phyloP scores from a whole-genome alignment of 2,888 invertebrate species.

The Parelbella ahira region DNA sequence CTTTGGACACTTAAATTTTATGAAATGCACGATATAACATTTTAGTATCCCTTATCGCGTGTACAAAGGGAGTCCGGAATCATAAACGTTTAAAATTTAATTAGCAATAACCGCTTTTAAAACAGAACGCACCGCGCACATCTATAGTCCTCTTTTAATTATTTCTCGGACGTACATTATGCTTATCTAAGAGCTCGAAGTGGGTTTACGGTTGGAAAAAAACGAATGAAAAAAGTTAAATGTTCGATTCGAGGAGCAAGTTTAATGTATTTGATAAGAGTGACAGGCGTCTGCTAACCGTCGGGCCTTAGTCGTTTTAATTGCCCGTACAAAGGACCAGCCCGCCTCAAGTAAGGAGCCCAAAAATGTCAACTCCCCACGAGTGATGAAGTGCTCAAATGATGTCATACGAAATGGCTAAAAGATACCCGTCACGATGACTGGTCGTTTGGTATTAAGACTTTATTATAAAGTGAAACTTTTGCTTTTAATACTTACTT shows the following conservation, averaged over 20 bases:
- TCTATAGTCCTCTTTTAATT: constrained; percentile 56
- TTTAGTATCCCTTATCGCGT: constrained; percentile 1
- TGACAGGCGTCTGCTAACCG: constrained; percentile 76
- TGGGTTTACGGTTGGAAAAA: constrained; percentile 58
- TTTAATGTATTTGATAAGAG: constrained; percentile 79
- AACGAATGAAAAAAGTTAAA: constrained; percentile 45
- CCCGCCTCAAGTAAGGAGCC: constrained; percentile 39
- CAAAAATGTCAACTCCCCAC: constrained; percentile 50
- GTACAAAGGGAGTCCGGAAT: not conserved
- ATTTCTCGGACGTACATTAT: constrained; percentile 70
- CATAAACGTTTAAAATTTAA: constrained; percentile 44
- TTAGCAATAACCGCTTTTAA: constrained; percentile 56
- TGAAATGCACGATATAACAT: too few species aligned
- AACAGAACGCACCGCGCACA: constrained; percentile 30
- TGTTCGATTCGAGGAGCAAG: constrained; percentile 66
- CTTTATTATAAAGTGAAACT: too few species aligned
- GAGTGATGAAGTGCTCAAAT: constrained; percentile 35
- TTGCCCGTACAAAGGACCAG: constrained; percentile 66
- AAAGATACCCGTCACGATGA: constrained; percentile 30
- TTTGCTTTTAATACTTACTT: too few species aligned
- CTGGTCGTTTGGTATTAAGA: constrained; percentile 9
- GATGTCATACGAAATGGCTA: constrained; percentile 16
- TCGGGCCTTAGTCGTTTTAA: constrained; percentile 62
- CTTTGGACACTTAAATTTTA: too few species aligned
- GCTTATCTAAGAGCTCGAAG: constrained; percentile 62